These are phyloP conservation scores for Mechanitis messenoides DNA, from an alignment of 2,888 invertebrate genomes.

Conservation along the genomic window DNA sequence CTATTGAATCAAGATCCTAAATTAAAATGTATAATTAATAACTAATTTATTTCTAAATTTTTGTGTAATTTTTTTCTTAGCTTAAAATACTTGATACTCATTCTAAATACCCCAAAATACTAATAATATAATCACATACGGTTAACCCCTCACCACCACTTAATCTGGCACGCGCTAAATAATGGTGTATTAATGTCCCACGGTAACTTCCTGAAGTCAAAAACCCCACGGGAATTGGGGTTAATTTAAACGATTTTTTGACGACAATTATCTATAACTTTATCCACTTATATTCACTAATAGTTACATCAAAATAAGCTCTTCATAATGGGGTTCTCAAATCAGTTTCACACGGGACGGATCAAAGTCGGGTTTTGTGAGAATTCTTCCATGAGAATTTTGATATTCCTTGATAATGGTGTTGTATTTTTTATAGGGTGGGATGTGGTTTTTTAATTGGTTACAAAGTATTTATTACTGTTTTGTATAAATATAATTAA, in stretches of 20 bases:
- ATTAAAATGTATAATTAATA: too few relatives aligned
- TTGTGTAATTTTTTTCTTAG: too few relatives aligned
- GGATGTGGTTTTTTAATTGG: conserved; percentile 1
- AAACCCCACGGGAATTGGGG: conserved; percentile 19
- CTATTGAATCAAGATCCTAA: too few relatives aligned
- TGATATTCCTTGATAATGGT: conserved; percentile 5
- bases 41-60: too few relatives aligned
- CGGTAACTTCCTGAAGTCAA: conserved; percentile 15
- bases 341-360: conserved; percentile 3
- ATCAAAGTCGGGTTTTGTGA: conserved; percentile 31
- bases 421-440: conserved; percentile 1
- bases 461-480: too few relatives aligned
- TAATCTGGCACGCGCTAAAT: conserved; percentile 19
- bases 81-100: too few relatives aligned
- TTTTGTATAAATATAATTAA: too few relatives aligned
- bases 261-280: neutral
- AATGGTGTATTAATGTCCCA: conserved; percentile 21
- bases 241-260: conserved; percentile 7
- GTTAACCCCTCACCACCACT: conserved; percentile 12
- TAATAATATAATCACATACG: too few relatives aligned
- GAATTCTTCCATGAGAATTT: conserved; percentile 45
- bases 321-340: neutral
- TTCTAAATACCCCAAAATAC: too few relatives aligned
- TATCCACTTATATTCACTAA: neutral
- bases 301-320: neutral